Evolutionary conservation across 2,888 invertebrate genomes (phyloP).

Genomic region (Drosophila buzzatii): DNA sequence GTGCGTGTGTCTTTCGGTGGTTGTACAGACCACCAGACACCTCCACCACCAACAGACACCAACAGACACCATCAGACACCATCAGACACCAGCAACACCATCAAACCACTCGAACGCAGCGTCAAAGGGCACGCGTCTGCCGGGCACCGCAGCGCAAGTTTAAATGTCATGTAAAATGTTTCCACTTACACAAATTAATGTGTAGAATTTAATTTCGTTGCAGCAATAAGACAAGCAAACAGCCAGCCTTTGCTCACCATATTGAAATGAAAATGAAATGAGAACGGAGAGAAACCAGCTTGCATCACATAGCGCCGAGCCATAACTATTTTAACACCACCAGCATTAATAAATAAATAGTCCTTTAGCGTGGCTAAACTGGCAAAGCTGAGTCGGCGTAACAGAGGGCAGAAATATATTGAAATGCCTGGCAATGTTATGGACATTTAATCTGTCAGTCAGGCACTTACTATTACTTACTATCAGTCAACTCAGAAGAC

Average conservation of each 20-base stretch:
- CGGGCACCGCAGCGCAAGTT: constrained; percentile 67
- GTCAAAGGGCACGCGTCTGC: constrained; percentile 61
- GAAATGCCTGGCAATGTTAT: background rate
- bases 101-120: constrained; percentile 37
- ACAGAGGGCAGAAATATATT: background rate
- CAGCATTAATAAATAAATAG: constrained; percentile 35
- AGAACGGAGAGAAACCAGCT: constrained; percentile 6
- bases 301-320: background rate
- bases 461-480: background rate
- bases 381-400: background rate
- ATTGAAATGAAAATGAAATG: constrained; percentile 1
- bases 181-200: constrained; percentile 82
- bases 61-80: background rate
- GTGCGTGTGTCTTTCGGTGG: constrained; percentile 74
- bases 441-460: background rate
- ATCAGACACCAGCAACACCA: constrained; percentile 30
- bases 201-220: constrained; percentile 76
- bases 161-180: constrained; percentile 81
- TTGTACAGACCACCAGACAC: constrained; percentile 49
- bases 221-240: constrained; percentile 50
- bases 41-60: constrained; percentile 23
- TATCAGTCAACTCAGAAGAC: too few species aligned
- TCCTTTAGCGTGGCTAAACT: background rate
- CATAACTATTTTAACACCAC: constrained; percentile 41
- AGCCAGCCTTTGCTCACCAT: constrained; percentile 1